phyloP scores from a whole-genome alignment of 53 echinoderm and acorn worm species.

The Paracentrotus lividus region DNA sequence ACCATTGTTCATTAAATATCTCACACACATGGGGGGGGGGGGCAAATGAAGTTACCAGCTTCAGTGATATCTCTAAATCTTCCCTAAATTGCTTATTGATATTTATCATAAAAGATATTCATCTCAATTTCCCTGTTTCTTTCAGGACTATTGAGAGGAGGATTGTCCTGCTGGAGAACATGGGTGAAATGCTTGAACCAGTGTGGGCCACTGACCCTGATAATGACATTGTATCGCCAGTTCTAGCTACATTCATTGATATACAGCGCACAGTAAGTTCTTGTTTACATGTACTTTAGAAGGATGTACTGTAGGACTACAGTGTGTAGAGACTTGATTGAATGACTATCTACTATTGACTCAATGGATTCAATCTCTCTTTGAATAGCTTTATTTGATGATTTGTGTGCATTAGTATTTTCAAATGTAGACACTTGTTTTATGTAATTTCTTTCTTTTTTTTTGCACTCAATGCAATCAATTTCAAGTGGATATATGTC shows the following conservation, averaged over 20 bases:
- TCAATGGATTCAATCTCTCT: too few species aligned
- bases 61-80: too few species aligned
- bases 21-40: too few species aligned
- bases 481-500: too few species aligned
- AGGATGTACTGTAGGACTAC: too few species aligned
- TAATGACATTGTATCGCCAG: constrained; percentile 68
- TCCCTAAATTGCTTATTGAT: too few species aligned
- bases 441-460: too few species aligned
- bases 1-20: too few species aligned
- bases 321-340: neutral
- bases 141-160: constrained; percentile 17
- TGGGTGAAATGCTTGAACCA: constrained; percentile 40
- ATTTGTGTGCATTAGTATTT: neutral
- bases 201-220: constrained; percentile 67
- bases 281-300: too few species aligned
- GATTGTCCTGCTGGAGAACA: constrained; percentile 28
- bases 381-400: neutral
- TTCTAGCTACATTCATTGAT: constrained; percentile 86
- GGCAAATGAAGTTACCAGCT: too few species aligned
- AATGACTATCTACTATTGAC: neutral
- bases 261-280: constrained; percentile 81
- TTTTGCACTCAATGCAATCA: too few species aligned
- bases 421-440: too few species aligned
- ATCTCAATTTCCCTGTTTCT: neutral
- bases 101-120: neutral